Conservation (phyloP, 2,113 vertebrate species). For the Lucifuga dentata region DNA sequence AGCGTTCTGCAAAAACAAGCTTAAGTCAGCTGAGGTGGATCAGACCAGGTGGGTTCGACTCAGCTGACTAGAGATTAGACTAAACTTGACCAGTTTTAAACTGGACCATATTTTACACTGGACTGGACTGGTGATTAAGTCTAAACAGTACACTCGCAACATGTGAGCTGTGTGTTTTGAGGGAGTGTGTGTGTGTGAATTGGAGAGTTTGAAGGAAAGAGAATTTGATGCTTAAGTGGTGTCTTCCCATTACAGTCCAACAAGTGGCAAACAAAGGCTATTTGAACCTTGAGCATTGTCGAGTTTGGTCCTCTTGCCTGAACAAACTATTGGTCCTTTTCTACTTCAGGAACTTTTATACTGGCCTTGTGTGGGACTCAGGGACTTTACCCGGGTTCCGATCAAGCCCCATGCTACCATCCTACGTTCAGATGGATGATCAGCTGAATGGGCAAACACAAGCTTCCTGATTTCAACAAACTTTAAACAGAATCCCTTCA, state of each 20-base stretch:
- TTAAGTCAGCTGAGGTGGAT: constrained; percentile 19
- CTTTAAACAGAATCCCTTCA: too few relatives aligned
- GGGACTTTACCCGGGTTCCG: too few relatives aligned
- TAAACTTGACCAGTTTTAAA: not conserved
- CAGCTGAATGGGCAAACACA: too few relatives aligned
- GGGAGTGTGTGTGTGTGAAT: not conserved
- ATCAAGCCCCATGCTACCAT: too few relatives aligned
- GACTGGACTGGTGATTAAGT: constrained; percentile 1
- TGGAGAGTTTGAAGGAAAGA: constrained; percentile 4
- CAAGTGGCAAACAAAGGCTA: constrained; percentile 6
- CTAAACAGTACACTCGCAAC: not conserved
- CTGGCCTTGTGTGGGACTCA: too few relatives aligned
- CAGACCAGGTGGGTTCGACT: not conserved
- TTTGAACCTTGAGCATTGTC: not conserved
- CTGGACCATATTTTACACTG: not conserved
- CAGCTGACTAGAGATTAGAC: not conserved
- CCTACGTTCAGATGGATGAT: too few relatives aligned
- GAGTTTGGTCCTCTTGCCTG: constrained; percentile 3
- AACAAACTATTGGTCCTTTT: too few relatives aligned
- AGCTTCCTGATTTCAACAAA: too few relatives aligned
- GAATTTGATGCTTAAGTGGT: constrained; percentile 37
- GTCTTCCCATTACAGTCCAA: constrained; percentile 21
- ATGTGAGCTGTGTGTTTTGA: not conserved
- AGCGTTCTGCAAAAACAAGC: constrained; percentile 38
- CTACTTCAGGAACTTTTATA: too few relatives aligned